Base-by-base conservation (phyloP, 1,140 invertebrate genomes). In the Bradysia coprophila region DNA sequence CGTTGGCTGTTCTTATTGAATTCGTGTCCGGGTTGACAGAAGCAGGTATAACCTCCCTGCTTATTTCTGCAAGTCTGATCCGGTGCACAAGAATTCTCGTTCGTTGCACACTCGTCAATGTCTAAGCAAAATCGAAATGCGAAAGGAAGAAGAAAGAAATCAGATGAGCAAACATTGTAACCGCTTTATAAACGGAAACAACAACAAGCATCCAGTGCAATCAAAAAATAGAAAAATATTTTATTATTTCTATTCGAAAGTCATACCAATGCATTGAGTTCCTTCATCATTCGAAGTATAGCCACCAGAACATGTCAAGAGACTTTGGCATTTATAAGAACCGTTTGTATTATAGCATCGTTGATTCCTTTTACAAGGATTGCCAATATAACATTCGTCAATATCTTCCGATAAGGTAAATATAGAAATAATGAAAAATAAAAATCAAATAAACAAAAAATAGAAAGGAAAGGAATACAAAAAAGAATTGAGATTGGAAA, bases 1-100 rank as follows among this genome's bases (percentile, higher is more conserved):
- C 69, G 69, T 46, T 76, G 77, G 51, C 82, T 70, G 49, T 76
- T 72, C n/a, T n/a, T n/a, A 24, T 62, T 42, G 58, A 71, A 52
- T 19, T 64, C 63, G 51, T 76, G 70, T 5, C 85, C 86, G 0
- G 55, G 45, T 0, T 78, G 78, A 54, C 86, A 90, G 24, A 69
- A 61, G 50, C 85, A 89, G 0, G 73, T 63, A 51, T 83, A 87
- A 2, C 78, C 78, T 11, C 84, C 83, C 2, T 62, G 65, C 4
- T 73, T 64, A 57, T 90, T 89, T 36, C 72, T 70, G 50, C 86
- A 90, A 2, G 68, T 64, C 55, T 88, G 81, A n/a, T 70, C 65
- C 0, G 65, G 55, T 0, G 64, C 66, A 51, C 85, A 90, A 48
- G 72, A 69, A 41, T 80, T 75, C 19, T 62, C 70, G 0, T 71